Evolutionary conservation across 2,888 invertebrate genomes (phyloP).

Genomic region (Dascillus cervinus): DNA sequence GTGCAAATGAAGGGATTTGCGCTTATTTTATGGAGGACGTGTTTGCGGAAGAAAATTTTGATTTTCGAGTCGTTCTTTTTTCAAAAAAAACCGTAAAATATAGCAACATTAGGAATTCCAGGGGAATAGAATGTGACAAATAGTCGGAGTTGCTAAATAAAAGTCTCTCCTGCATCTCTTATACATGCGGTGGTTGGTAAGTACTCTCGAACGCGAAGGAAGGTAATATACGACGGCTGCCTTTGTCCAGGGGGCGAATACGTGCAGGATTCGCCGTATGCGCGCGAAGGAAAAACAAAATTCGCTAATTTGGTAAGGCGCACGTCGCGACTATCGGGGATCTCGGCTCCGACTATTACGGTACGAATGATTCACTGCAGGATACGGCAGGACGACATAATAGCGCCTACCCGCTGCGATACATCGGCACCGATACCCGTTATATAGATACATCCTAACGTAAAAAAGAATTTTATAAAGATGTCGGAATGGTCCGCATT

Average conservation of each 20-base stretch:
- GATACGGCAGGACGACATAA: slow-evolving; percentile 25
- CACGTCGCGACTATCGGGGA: too few relatives aligned
- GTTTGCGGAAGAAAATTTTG: slow-evolving; percentile 17
- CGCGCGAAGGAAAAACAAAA: too few relatives aligned
- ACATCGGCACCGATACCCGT: slow-evolving; percentile 13
- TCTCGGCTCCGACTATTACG: slow-evolving; percentile 5
- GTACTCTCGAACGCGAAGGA: slow-evolving; percentile 21
- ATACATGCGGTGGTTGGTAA: slow-evolving; percentile 26
- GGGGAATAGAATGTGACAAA: slow-evolving; percentile 30
- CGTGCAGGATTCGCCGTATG: too few relatives aligned
- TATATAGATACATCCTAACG: too few relatives aligned
- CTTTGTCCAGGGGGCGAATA: too few relatives aligned
- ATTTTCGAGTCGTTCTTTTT: background rate
- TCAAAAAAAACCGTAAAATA: slow-evolving; percentile 18
- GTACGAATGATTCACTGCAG: slow-evolving; percentile 25
- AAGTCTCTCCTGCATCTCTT: slow-evolving; percentile 25
- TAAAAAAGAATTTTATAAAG: too few relatives aligned
- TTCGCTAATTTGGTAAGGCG: too few relatives aligned
- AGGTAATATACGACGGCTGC: slow-evolving; percentile 22
- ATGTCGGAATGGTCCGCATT: too few relatives aligned
- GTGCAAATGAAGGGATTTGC: slow-evolving; percentile 42
- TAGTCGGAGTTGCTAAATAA: slow-evolving; percentile 30
- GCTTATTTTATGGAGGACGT: slow-evolving; percentile 36
- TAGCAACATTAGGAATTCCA: slow-evolving; percentile 28
- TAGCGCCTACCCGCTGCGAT: slow-evolving; percentile 18